phyloP scores from a whole-genome alignment of 2,888 invertebrate genomes.

The Anorthoa munda region DNA sequence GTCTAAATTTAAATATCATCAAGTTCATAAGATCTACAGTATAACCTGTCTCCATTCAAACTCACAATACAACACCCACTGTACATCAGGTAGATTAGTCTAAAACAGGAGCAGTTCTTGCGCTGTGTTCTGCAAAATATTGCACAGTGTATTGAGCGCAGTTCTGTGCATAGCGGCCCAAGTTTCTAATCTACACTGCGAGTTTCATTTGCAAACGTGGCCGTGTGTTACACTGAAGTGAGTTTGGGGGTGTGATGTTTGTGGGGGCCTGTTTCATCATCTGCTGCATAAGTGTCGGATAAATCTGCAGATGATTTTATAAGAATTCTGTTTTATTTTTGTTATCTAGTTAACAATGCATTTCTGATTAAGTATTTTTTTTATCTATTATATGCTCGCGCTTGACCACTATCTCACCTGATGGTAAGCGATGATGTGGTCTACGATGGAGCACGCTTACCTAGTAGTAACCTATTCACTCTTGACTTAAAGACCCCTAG shows the following conservation, averaged over 20 bases:
- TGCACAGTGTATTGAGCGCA: conserved; percentile 52
- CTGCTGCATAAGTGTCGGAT: neutral
- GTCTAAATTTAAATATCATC: too few relatives aligned
- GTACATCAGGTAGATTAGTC: conserved; percentile 52
- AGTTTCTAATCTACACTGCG: conserved; percentile 71
- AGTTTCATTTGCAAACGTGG: conserved; percentile 68
- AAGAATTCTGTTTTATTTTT: too few relatives aligned
- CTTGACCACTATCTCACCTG: too few relatives aligned
- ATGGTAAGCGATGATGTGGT: too few relatives aligned
- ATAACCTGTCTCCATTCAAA: neutral
- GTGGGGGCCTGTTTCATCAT: neutral
- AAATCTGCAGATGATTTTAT: too few relatives aligned
- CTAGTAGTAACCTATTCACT: too few relatives aligned
- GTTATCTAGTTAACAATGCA: too few relatives aligned
- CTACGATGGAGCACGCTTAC: too few relatives aligned
- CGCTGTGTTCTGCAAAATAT: conserved; percentile 58
- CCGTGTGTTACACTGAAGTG: conserved; percentile 38
- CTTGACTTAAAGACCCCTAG: too few relatives aligned
- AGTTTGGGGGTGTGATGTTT: neutral
- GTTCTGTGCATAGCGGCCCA: conserved; percentile 50
- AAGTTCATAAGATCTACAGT: too few relatives aligned
- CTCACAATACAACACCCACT: conserved; percentile 17
- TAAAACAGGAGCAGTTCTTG: conserved; percentile 27
- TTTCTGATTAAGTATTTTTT: too few relatives aligned
- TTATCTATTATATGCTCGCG: too few relatives aligned